phyloP scores from a whole-genome alignment of 2,888 invertebrate species.

The Leptothorax acervorum region DNA sequence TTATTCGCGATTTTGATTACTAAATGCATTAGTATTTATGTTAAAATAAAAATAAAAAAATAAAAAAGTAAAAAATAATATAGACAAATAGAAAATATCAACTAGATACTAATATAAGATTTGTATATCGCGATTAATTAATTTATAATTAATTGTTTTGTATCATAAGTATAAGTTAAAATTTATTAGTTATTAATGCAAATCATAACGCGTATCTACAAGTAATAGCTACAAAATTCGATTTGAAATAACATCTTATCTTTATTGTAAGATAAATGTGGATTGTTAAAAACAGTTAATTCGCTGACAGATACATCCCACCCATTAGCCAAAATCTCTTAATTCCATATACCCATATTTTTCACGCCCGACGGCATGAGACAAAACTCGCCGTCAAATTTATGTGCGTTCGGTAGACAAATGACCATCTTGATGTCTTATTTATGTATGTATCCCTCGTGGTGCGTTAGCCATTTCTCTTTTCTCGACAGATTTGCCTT shows the following conservation, averaged over 20 bases:
- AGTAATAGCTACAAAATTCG: conserved; percentile 2
- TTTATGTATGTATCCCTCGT: conserved; percentile 2
- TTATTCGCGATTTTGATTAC: not conserved
- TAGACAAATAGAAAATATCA: not conserved
- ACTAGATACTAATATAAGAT: not conserved
- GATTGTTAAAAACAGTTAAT: conserved; percentile 28
- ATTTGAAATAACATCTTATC: not conserved
- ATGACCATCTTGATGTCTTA: conserved; percentile 55
- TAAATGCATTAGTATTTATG: not conserved
- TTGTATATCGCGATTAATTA: not conserved
- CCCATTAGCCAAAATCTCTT: conserved; percentile 25
- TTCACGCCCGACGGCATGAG: conserved; percentile 23
- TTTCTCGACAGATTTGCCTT: conserved; percentile 25
- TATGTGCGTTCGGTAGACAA: conserved; percentile 38
- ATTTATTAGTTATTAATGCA: not conserved
- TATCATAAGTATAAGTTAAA: not conserved
- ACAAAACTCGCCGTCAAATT: conserved; percentile 40
- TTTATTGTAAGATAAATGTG: conserved; percentile 27
- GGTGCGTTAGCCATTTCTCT: not conserved
- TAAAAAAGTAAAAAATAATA: not conserved
- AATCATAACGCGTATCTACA: not conserved
- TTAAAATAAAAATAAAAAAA: no score
- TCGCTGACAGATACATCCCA: conserved; percentile 15
- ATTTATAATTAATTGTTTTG: not conserved
- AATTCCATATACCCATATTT: conserved; percentile 37